phyloP scores from a whole-genome alignment of 2,797 vertebrate species.

The Myotis planiceps region DNA sequence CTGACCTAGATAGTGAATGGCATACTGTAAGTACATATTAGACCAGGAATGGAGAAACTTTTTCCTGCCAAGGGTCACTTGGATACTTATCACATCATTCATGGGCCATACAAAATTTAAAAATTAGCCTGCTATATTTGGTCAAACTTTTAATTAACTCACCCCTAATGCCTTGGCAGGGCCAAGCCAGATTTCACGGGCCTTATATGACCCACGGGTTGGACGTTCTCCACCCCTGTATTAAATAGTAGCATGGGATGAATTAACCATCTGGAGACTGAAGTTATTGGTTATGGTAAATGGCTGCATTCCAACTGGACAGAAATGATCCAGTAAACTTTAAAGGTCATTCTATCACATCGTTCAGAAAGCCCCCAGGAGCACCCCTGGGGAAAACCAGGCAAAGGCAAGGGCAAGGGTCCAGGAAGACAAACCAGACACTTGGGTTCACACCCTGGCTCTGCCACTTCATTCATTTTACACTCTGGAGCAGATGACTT shows the following conservation, averaged over 20 bases:
- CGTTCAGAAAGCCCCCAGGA: not conserved
- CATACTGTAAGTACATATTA: not conserved
- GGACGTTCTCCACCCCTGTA: no score
- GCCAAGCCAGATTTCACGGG: no score
- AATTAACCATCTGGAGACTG: not conserved
- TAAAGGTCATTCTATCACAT: not conserved
- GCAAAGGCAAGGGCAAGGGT: not conserved
- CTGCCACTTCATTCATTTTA: not conserved
- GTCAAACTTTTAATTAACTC: no score
- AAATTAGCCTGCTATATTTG: no score
- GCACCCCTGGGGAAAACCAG: fast-evolving
- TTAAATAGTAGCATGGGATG: not conserved
- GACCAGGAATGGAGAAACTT: no score
- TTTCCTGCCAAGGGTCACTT: no score
- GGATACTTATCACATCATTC: no score
- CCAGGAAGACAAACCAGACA: not conserved
- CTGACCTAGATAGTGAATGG: not conserved
- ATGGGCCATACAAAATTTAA: no score
- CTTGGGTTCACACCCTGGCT: not conserved
- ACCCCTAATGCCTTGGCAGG: no score
- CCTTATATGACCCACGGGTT: no score
- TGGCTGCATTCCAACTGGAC: not conserved
- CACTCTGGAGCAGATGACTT: not conserved
- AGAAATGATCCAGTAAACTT: not conserved
- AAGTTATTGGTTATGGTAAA: not conserved